A percentile compares a stretch with the other conserved stretches of the same genome.
phyloP scores from a whole-genome alignment of 2,113 vertebrate genomes.

The Lampris megalopsis region DNA sequence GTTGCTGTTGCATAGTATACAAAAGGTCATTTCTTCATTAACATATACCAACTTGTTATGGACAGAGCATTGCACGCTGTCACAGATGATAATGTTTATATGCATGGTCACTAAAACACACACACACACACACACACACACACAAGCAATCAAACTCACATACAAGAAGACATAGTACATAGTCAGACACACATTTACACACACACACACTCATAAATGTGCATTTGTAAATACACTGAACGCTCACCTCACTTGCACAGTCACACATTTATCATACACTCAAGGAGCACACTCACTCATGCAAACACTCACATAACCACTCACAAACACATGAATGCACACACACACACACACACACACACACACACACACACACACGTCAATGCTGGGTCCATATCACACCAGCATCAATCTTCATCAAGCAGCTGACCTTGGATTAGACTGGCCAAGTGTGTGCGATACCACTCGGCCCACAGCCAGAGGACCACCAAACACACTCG shows the following conservation, averaged over 20 bases:
- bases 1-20: not conserved
- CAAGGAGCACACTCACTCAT: not conserved
- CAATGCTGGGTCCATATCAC: conserved; percentile 38
- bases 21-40: not conserved
- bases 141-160: not conserved
- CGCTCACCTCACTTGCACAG: too few species aligned
- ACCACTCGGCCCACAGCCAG: conserved; percentile 20
- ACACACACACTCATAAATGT: too few species aligned
- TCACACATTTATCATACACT: not conserved
- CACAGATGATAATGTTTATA: too few species aligned
- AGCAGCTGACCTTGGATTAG: conserved; percentile 58
- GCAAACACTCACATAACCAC: not conserved
- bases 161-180: too few species aligned
- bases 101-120: too few species aligned
- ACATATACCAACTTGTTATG: too few species aligned
- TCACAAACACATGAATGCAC: not conserved
- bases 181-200: too few species aligned
- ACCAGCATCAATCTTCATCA: conserved; percentile 68
- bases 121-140: not conserved
- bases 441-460: conserved; percentile 37
- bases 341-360: conserved; percentile 21
- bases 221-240: too few species aligned
- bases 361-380: conserved; percentile 11
- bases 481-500: conserved; percentile 2
- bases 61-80: too few species aligned